Conservation (phyloP, 1,140 invertebrate species). For the Pentalonia nigronervosa region DNA sequence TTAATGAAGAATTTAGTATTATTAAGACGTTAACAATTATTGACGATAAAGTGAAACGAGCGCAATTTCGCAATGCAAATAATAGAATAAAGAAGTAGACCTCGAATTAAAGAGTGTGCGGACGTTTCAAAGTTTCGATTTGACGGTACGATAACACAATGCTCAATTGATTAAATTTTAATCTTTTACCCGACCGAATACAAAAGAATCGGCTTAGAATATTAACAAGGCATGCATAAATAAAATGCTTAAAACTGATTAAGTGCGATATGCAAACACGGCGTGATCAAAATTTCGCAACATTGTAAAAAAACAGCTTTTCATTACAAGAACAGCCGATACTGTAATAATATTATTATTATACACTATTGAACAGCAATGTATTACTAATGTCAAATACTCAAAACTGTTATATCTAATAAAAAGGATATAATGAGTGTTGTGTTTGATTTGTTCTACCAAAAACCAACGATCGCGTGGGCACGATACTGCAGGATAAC, state of each 20-base stretch:
- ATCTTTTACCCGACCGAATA: background rate
- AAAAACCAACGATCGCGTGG: too few species aligned
- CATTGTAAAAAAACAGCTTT: background rate
- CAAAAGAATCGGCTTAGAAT: background rate
- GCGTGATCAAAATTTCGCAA: background rate
- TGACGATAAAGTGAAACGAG: background rate
- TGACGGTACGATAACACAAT: background rate
- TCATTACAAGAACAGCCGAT: too few species aligned
- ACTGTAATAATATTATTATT: too few species aligned
- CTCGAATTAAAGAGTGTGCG: background rate
- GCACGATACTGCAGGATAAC: too few species aligned
- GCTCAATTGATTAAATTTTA: background rate
- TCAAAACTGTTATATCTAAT: background rate
- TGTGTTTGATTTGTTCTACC: background rate
- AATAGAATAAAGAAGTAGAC: background rate
- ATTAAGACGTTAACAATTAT: background rate
- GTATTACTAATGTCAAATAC: background rate
- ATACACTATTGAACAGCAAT: background rate
- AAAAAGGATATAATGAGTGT: background rate
- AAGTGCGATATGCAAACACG: background rate
- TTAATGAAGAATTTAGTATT: background rate
- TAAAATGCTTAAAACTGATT: background rate
- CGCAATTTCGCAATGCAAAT: background rate
- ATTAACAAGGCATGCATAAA: background rate
- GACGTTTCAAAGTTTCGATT: background rate